Conservation (phyloP, 2,113 vertebrate species). For the Mesoclemmys tuberculata region DNA sequence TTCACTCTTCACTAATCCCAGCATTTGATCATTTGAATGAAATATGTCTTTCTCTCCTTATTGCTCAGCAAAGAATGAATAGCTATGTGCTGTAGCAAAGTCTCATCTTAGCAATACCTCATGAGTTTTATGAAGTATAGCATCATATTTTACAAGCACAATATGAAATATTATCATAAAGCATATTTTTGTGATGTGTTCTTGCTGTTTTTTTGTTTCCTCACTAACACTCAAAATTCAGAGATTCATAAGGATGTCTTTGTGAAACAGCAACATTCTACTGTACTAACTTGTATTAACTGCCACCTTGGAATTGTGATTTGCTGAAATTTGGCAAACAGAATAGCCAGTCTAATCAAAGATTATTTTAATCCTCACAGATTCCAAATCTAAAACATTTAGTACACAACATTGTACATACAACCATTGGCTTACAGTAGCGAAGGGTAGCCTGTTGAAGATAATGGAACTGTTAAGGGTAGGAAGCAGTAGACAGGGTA, state of each 20-base stretch:
- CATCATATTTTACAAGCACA: neutral
- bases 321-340: neutral
- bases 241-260: neutral
- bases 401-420: neutral
- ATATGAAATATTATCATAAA: neutral
- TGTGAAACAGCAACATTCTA: neutral
- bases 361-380: neutral
- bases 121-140: neutral
- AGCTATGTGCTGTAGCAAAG: neutral
- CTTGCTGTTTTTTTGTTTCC: neutral
- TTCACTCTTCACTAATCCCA: slow-evolving; percentile 7
- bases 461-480: neutral
- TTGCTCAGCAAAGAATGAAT: slow-evolving; percentile 56
- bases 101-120: neutral
- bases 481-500: neutral
- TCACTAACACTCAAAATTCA: neutral
- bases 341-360: neutral
- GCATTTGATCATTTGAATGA: slow-evolving; percentile 10
- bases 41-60: slow-evolving; percentile 21
- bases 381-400: neutral
- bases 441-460: accelerated
- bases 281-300: neutral
- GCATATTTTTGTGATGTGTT: neutral
- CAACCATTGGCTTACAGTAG: neutral
- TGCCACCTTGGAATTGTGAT: neutral